Percentiles rank a stretch among this genome's conserved stretches.
phyloP scores from a whole-genome alignment of 2,113 vertebrate species.

The Hippocampus guttulatus region DNA sequence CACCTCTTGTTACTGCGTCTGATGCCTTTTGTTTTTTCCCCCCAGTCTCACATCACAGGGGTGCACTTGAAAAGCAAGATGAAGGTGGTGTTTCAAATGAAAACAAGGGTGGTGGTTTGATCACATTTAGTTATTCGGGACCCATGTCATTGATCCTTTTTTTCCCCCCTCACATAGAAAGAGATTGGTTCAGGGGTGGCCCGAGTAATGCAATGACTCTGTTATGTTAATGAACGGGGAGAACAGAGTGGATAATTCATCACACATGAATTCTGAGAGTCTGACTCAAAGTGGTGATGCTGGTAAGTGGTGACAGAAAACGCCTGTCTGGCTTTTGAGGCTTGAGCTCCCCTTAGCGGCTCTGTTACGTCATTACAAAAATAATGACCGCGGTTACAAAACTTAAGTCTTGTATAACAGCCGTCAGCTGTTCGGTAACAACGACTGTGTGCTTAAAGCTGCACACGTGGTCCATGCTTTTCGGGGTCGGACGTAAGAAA shows the following conservation, averaged over 20 bases:
- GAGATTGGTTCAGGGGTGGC: conserved; percentile 11
- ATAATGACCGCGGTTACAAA: conserved; percentile 43
- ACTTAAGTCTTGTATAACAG: conserved; percentile 59
- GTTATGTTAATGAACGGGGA: conserved; percentile 3
- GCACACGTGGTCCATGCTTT: background rate
- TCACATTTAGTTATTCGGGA: conserved; percentile 18
- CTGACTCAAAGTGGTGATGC: background rate
- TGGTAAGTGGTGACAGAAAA: background rate
- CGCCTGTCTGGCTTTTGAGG: conserved; percentile 20
- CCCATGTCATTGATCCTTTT: conserved; percentile 14
- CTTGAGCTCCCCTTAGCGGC: conserved; percentile 45
- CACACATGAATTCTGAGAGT: background rate
- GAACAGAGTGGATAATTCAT: conserved; percentile 17
- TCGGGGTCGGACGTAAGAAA: background rate
- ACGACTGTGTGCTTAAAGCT: background rate
- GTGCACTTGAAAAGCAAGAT: conserved; percentile 45
- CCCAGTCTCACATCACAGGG: conserved; percentile 32
- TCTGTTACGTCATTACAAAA: conserved; percentile 19
- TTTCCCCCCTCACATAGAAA: background rate
- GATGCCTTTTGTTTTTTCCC: conserved; percentile 35
- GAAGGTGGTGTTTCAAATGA: conserved; percentile 30
- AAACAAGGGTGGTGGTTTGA: conserved; percentile 20
- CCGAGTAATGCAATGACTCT: background rate
- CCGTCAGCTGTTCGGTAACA: conserved; percentile 52
- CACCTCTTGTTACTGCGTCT: conserved; percentile 38